These are phyloP conservation scores for Heliconius ismenius DNA, from an alignment of 2,888 invertebrate genomes.

Conservation along the genomic window DNA sequence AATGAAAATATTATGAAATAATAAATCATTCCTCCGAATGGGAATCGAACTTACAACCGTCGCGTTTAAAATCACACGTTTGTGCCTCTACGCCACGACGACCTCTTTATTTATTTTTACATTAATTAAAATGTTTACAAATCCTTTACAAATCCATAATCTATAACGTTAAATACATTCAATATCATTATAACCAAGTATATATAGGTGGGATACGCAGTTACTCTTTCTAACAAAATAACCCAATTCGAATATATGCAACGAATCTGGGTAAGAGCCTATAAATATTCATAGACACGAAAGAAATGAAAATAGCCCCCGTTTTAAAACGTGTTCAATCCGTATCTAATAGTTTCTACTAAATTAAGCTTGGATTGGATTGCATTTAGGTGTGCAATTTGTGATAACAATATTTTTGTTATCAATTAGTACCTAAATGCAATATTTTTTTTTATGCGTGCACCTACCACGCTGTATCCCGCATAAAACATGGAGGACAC, in stretches of 20 bases:
- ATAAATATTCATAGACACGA: constrained; percentile 27
- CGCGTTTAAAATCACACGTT: too few relatives aligned
- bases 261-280: constrained; percentile 15
- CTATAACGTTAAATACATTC: neutral
- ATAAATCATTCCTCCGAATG: too few relatives aligned
- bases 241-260: constrained; percentile 5
- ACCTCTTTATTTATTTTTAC: too few relatives aligned
- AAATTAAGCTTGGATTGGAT: constrained; percentile 1
- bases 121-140: too few relatives aligned
- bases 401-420: neutral
- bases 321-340: constrained; percentile 13
- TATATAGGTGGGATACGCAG: constrained; percentile 1
- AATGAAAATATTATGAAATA: too few relatives aligned
- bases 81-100: too few relatives aligned
- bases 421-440: too few relatives aligned
- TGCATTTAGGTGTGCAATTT: neutral
- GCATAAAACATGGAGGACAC: too few relatives aligned
- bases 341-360: constrained; percentile 13
- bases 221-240: constrained; percentile 18
- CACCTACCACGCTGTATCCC: too few relatives aligned
- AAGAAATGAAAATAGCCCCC: constrained; percentile 13
- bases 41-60: too few relatives aligned
- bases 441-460: too few relatives aligned
- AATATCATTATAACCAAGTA: neutral
- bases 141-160: neutral